Conservation (phyloP, 2,888 invertebrate species). For the Epinotia ramella region DNA sequence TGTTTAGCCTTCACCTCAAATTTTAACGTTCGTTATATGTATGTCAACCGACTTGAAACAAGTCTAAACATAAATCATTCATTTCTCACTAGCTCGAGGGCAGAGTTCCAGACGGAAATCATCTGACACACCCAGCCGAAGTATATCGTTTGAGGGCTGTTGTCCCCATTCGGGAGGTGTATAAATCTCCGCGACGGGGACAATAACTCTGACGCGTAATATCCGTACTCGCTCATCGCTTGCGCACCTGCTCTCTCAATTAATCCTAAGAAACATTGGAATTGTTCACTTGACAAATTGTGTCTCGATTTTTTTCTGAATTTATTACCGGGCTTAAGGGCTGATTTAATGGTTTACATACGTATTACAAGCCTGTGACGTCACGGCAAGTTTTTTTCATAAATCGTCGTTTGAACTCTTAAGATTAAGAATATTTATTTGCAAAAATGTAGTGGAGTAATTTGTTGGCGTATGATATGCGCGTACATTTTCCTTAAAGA, state of each 20-base stretch:
- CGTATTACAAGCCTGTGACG: constrained; percentile 6
- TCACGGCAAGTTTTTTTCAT: background rate
- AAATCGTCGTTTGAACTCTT: background rate
- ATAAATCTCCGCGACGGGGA: constrained; percentile 47
- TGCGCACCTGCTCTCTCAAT: constrained; percentile 62
- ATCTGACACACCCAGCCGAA: background rate
- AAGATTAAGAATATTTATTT: too few species aligned
- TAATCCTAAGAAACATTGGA: constrained; percentile 48
- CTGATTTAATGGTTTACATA: constrained; percentile 1
- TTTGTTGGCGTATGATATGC: too few species aligned
- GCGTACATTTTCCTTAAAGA: too few species aligned
- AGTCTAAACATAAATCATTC: constrained; percentile 54
- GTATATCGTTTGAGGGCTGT: constrained; percentile 20
- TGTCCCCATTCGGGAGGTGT: constrained; percentile 22
- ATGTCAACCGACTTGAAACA: constrained; percentile 50
- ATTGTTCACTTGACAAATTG: constrained; percentile 46
- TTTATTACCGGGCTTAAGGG: constrained; percentile 34
- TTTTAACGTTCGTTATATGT: background rate
- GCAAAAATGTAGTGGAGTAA: too few species aligned
- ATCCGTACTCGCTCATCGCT: constrained; percentile 56
- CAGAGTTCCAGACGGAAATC: constrained; percentile 10
- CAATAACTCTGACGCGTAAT: constrained; percentile 69
- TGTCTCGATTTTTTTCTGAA: constrained; percentile 44
- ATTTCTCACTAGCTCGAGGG: constrained; percentile 39
- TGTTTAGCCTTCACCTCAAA: background rate